Conservation (phyloP, 2,888 invertebrate species). For the Allygus modestus region DNA sequence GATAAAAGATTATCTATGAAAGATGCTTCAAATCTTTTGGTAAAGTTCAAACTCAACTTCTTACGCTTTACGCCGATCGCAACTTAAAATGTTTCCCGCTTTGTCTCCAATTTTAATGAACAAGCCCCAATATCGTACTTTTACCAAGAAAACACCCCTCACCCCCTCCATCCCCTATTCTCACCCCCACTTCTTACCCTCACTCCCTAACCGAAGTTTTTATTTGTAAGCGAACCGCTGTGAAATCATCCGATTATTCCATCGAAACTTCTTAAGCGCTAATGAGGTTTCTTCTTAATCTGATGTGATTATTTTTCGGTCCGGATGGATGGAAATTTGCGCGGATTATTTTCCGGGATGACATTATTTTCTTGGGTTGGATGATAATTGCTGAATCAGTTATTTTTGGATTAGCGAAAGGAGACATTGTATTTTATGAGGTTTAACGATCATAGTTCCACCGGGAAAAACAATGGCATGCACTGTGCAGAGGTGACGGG, state of each 20-base stretch:
- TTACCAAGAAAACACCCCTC: not conserved
- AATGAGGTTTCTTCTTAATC: constrained; percentile 20
- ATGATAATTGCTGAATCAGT: not conserved
- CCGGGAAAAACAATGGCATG: too few species aligned
- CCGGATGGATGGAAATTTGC: not conserved
- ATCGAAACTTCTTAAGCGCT: not conserved
- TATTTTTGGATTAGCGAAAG: too few species aligned
- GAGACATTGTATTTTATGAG: too few species aligned
- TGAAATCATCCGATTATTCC: not conserved
- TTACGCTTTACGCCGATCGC: not conserved
- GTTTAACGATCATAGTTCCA: too few species aligned
- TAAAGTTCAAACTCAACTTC: not conserved
- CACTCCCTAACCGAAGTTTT: not conserved
- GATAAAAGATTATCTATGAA: too few species aligned
- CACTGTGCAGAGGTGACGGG: too few species aligned
- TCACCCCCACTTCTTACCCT: not conserved
- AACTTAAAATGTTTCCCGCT: constrained; percentile 8
- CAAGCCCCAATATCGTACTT: not conserved
- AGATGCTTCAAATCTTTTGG: too few species aligned
- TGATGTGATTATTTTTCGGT: constrained; percentile 16
- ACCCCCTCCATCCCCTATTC: not conserved
- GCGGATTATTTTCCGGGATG: not conserved
- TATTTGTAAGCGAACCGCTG: constrained; percentile 23
- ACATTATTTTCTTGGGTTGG: too few species aligned
- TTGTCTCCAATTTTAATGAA: not conserved